These are phyloP conservation scores for Chiroxiphia lanceolata DNA, from an alignment of 2,797 vertebrate species.

Conservation along the genomic window DNA sequence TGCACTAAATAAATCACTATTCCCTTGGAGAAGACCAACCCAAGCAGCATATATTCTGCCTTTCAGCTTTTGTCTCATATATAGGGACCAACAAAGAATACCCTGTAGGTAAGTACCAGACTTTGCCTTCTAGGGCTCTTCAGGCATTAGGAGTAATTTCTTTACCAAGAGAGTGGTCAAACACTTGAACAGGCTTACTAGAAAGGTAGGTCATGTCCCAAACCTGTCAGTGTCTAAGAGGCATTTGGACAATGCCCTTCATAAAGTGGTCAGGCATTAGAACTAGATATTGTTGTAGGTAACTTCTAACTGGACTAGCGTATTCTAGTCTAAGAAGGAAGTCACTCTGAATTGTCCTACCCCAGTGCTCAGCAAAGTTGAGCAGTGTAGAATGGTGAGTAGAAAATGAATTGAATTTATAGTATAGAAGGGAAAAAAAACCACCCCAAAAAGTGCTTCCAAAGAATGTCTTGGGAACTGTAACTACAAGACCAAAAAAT, in stretches of 20 bases:
- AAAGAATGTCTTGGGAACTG: not conserved
- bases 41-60: not conserved
- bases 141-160: not conserved
- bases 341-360: not conserved
- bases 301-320: not conserved
- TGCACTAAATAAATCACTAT: not conserved
- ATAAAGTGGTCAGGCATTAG: not conserved
- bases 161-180: not conserved
- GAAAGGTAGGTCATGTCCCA: not conserved
- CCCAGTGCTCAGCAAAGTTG: not conserved
- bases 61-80: not conserved
- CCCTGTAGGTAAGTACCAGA: not conserved
- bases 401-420: not conserved
- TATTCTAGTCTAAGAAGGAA: not conserved
- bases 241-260: not conserved
- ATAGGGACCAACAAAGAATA: not conserved
- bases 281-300: rapidly evolving
- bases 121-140: not conserved
- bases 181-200: not conserved
- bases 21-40: not conserved
- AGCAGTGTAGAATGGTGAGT: not conserved
- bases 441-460: not conserved
- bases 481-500: not conserved
- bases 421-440: not conserved
- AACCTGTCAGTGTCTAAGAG: not conserved